Base-by-base conservation (phyloP, 1,140 invertebrate species). In the Cotesia vestalis region DNA sequence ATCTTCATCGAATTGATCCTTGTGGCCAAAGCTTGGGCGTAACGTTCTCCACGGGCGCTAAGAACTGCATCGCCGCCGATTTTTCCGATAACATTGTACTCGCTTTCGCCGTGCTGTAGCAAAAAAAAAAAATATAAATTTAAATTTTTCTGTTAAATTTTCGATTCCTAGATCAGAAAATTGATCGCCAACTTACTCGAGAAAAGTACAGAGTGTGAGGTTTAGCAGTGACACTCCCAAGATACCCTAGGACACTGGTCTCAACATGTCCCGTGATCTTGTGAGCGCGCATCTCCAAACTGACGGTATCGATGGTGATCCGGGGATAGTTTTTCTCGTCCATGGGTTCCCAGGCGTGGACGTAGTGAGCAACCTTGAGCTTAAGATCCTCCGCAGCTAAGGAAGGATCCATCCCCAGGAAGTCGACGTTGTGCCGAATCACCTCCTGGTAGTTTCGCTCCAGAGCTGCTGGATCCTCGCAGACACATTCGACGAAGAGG, bases 401-500 rank as follows among this genome's bases (percentile, higher is more conserved):
- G 4, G 91, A 90, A 4, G 89, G 88, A 64, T 93, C 93, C 91
- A 95, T 94, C 6, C 91, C 90, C 55, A 89, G 89, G 82, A 98
- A 98, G 83, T 98, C 96, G 1, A 94, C 94, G 77, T 94, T 96
- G 85, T 94, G 93, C n/a, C 94, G 90, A 74, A 97, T 91, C 40
- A 97, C 96, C 85, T 97, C 96, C 85, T 94, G 88, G 61, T 96
- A 96, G 86, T 97, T 97, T 27, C 91, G 90, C 78, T 96, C 93
- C 70, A 98, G 89, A 2, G 96, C 89, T 3, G 88, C 85, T 8
- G 92, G 90, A 85, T 97, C 94, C 76, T 96, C 92, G 86, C 96
- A 97, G 57, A 97, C 90, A 79, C 94, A 96, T 86, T 98, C 96
- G 66, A 98, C 92, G 87, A 98, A 98, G 76, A 98, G 92, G 40